Base-by-base conservation (phyloP, 2,113 vertebrate species). In the Pyrgilauda ruficollis region DNA sequence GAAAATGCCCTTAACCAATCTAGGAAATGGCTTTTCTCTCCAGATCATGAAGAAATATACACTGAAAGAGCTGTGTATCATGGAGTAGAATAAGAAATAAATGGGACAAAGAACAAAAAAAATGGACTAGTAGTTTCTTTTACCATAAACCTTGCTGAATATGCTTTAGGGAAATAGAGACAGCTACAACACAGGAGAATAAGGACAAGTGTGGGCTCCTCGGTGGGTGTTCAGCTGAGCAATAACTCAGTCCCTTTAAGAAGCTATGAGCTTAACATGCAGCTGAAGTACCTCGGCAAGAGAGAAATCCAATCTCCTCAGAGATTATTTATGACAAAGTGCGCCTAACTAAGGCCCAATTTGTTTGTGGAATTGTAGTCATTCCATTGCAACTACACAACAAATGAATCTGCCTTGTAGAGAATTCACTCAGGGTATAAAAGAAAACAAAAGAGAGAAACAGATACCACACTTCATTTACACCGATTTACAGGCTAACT, bases 311-410 rank as follows among this genome's bases (percentile, higher is more conserved):
- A 96, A 94, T 97, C 96, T 97, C 93, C 93, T 94, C 87, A 77
- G 76, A 76, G 93, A 97, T 97, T 97, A 98, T 98, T 98, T 97
- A 98, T 96, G 97, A 97, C 96, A 97, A 97, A 97, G 86, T 68
- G 72, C 84, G 95, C 80, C 92, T 96, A 97, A 97, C 89, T 63
- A 87, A 97, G 82, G 95, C 80, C 93, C 91, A 97, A 98, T 98
- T 98, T 98, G 97, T 97, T 98, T 97, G 93, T 93, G 92, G 96
- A 97, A 98, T 95, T 97, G 94, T 93, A 97, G 94, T 91, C 91
- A 91, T 97, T 97, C 89, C 69, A 93, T 96, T 96, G 97, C 97
- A 96, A 93, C 97, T 95, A 96, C 97, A 98, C 95, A 98, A 97
- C 94, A 97, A 98, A 97, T 96, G 97, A 97, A 96, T 95, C 93